Evolutionary conservation across 1,140 invertebrate genomes (phyloP), one percentile per base, ranked within the genome.

Genomic region (Pogonognathellus flavescens): DNA sequence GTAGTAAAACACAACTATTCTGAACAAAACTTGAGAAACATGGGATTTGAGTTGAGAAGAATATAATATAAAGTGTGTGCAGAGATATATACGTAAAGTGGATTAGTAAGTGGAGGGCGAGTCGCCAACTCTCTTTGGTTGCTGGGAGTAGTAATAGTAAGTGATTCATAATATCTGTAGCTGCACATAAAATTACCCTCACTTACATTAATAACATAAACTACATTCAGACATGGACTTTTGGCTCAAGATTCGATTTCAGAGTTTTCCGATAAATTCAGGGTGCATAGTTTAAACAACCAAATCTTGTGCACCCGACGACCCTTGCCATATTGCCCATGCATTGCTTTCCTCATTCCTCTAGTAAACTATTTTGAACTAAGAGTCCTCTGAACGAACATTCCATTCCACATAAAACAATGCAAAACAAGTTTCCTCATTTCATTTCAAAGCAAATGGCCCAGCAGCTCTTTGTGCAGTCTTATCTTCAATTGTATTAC

Each of bases 171-270:
- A 66, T 25, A 66, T 25, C n/a, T 60, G 59, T 20, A 62, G n/a
- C n/a, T n/a, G 22, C 25, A 66, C 62, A 22, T 66, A 66, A 76
- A 41, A 16, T 16, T 50, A 50, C 70, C 16, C 13, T 20, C 16
- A 49, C 41, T 18, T 18, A 76, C 41, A 76, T 76, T 49, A 76
- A 76, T 76, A 76, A 76, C 70, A 76, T 41, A 41, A 76, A 76
- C 31, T 50, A 41, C 25, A 41, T 25, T 50, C 31, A 13, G 70
- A 76, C 70, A 76, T 76, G 70, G 70, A 49, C 70, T 76, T 25
- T 76, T 76, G 70, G 70, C 70, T 76, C 70, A 10, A 31, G 16
- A 76, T 76, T 31, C 14, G 10, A 41, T 6, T 41, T 41, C 31
- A 6, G 31, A 41, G 31, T 41, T 41, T 41, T 41, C 31, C 31